These are phyloP conservation scores for Caenorhabditis imperialis DNA, from an alignment of 2,888 invertebrate species.

Conservation along the genomic window DNA sequence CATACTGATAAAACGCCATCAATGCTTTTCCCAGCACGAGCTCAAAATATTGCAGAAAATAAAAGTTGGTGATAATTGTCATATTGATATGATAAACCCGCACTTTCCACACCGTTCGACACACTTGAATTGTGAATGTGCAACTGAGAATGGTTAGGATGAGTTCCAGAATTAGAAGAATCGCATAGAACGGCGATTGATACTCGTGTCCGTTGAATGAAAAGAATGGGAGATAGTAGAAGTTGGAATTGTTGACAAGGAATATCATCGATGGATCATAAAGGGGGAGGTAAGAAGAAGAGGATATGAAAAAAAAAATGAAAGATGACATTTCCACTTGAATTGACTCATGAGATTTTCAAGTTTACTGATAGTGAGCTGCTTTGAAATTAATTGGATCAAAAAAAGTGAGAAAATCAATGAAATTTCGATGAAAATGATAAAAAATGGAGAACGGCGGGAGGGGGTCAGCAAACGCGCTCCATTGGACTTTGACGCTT, in stretches of 20 bases:
- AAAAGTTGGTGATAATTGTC: conserved; percentile 17
- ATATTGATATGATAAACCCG: conserved; percentile 37
- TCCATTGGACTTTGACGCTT: no score
- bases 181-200: background rate
- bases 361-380: no score
- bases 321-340: no score
- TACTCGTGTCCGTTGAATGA: conserved; percentile 36
- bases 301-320: no score
- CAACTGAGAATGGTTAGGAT: conserved; percentile 9
- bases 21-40: conserved; percentile 13
- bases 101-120: conserved; percentile 10
- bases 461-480: no score
- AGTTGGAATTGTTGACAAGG: conserved; percentile 5
- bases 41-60: conserved; percentile 28
- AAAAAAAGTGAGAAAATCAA: no score
- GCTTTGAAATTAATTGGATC: no score
- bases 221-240: conserved; percentile 25
- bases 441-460: no score
- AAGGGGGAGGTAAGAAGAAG: no score
- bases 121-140: background rate
- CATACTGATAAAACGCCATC: conserved; percentile 19
- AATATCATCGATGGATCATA: conserved; percentile 24
- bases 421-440: no score
- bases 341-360: no score
- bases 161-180: background rate